Conservation (phyloP, 2,797 vertebrate species). For the Helarctos malayanus region DNA sequence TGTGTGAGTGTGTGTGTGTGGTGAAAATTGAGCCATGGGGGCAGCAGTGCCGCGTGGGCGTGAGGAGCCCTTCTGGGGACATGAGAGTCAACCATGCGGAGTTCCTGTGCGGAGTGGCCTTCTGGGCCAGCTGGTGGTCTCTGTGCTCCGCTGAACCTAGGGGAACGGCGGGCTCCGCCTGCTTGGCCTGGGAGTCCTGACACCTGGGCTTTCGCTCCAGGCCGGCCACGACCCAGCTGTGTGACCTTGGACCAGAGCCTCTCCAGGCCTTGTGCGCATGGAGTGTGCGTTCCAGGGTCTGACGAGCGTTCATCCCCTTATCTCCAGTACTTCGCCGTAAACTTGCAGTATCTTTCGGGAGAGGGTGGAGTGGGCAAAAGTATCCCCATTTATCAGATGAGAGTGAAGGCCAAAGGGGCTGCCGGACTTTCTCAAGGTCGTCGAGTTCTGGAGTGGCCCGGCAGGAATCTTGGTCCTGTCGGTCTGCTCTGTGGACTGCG, state of each 20-base stretch:
- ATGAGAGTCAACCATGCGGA: neutral
- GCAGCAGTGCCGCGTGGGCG: neutral
- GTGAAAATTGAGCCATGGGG: neutral
- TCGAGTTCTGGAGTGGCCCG: neutral
- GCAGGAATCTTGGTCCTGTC: neutral
- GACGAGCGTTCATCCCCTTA: slow-evolving; percentile 41
- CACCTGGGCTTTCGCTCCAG: slow-evolving; percentile 27
- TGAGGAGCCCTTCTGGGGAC: neutral
- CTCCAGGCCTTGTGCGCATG: neutral
- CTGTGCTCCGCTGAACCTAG: neutral
- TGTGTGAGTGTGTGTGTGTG: neutral
- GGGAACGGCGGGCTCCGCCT: neutral
- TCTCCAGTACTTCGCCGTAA: slow-evolving; percentile 38
- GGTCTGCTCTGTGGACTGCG: neutral
- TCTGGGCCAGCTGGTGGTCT: neutral
- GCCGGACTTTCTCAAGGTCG: slow-evolving; percentile 64
- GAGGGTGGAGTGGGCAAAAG: neutral
- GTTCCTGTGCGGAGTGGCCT: neutral
- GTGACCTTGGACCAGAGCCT: slow-evolving; percentile 47
- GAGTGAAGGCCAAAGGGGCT: neutral
- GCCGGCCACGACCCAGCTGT: neutral
- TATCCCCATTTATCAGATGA: slow-evolving; percentile 48
- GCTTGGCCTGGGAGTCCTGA: neutral
- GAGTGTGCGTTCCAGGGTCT: neutral
- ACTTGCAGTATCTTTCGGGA: slow-evolving; percentile 4